Percentiles rank a stretch among this genome's conserved stretches.
Conservation (phyloP, 2,797 vertebrate genomes). For the Brachyrhaphis roseni region DNA sequence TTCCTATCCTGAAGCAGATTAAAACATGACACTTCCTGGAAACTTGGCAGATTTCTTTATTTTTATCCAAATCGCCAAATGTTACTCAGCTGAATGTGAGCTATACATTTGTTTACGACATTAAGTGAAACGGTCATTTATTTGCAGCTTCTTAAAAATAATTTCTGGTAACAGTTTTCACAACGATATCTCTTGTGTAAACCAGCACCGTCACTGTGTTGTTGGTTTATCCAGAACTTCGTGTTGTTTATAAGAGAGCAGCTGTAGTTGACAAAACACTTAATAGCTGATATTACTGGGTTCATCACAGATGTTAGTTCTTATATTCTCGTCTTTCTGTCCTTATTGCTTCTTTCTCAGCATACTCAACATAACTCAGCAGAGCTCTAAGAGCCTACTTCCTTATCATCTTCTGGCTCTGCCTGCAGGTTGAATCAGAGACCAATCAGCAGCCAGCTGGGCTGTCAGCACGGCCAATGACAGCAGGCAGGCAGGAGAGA, state of each 20-base stretch:
- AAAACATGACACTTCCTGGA: not conserved
- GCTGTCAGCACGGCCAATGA: constrained; percentile 60
- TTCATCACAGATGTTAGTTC: constrained; percentile 9
- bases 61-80: not conserved
- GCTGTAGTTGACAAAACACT: not conserved
- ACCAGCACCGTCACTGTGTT: not conserved
- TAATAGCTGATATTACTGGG: not conserved
- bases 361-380: constrained; percentile 72
- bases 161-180: not conserved
- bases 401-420: constrained; percentile 44
- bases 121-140: not conserved
- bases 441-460: constrained; percentile 56
- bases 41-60: not conserved
- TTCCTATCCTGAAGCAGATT: not conserved
- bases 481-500: constrained; percentile 45
- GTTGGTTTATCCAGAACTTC: not conserved
- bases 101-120: not conserved
- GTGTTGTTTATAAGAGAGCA: not conserved
- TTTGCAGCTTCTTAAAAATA: not conserved
- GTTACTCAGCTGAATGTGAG: not conserved
- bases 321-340: constrained; percentile 2
- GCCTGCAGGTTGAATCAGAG: constrained; percentile 49
- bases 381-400: constrained; percentile 55
- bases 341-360: constrained; percentile 29
- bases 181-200: not conserved